Conservation (phyloP, 2,888 invertebrate species). For the Callosobruchus maculatus region DNA sequence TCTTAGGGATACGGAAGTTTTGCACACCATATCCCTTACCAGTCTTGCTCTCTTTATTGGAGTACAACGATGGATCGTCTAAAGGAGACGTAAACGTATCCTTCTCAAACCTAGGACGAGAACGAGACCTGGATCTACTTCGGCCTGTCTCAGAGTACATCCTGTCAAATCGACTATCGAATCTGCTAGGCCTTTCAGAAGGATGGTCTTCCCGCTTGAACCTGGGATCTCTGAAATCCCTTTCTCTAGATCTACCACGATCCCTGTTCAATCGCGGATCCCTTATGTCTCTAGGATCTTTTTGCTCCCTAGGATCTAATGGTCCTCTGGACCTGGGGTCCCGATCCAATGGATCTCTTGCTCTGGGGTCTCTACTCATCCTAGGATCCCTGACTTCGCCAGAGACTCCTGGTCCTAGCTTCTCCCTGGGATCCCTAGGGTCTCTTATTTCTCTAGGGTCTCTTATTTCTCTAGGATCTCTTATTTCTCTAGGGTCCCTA, state of each 20-base stretch:
- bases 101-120: constrained; percentile 16
- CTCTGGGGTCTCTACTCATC: constrained; percentile 13
- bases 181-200: neutral
- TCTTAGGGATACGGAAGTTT: constrained; percentile 55
- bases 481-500: constrained; percentile 7
- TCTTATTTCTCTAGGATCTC: constrained; percentile 17
- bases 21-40: constrained; percentile 52
- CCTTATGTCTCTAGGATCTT: constrained; percentile 5
- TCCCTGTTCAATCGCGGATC: constrained; percentile 13
- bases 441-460: constrained; percentile 10
- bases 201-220: constrained; percentile 7
- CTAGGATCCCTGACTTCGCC: constrained; percentile 6
- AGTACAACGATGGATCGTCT: constrained; percentile 50
- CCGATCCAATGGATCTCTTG: neutral
- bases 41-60: constrained; percentile 44
- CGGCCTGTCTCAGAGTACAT: constrained; percentile 1
- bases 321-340: no score
- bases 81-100: constrained; percentile 50
- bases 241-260: constrained; percentile 1
- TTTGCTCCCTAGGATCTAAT: constrained; percentile 2
- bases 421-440: constrained; percentile 13
- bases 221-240: constrained; percentile 8
- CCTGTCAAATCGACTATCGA: constrained; percentile 7
- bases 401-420: constrained; percentile 8
- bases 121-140: constrained; percentile 3